Base-by-base conservation (phyloP, 1,140 invertebrate species). In the Drosophila bipectinata region DNA sequence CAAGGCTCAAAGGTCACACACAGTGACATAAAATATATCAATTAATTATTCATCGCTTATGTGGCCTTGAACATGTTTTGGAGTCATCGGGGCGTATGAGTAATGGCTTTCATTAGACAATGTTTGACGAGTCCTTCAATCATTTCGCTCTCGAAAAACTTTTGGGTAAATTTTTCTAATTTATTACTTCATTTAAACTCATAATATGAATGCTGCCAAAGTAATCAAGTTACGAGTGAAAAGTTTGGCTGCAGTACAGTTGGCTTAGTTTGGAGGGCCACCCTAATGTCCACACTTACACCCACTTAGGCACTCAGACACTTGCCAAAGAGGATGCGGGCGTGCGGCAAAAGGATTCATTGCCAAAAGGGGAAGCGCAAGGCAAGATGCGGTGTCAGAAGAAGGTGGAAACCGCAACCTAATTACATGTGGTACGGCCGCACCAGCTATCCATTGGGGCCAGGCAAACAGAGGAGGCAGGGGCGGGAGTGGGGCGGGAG, bases 401-500 rank as follows among this genome's bases (percentile, higher is more conserved):
- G 75, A 87, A 87, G 84, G 78, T 77, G 67, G 66, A 73, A 82
- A 61, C 83, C 83, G 55, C 83, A 87, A 87, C 83, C 83, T 87
- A 87, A 87, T 87, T 87, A 87, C 83, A 88, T 82, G 81, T 85
- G 81, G 81, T 80, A 64, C 58, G 49, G 45, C 69, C 56, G 18
- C 34, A 37, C 34, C 69, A 48, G 69, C 45, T 73, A 62, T 71
- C 78, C 81, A 85, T 77, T 68, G 76, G 81, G 58, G 54, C 57
- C 57, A 81, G 57, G 78, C 83, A 85, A 85, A 80, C 79, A 83
- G 48, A 30, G 44, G 44, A 3, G 8, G 8, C 1, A 9, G 15
- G 6, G 44, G 37, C 14, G 18, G 28, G 45, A 34, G 21, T 62
- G 58, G 12, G 18, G 24, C 9, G 45, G 74, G 9, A 44, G 21